Base-by-base conservation (phyloP, 2,797 vertebrate species). In the Oreochromis grahami region DNA sequence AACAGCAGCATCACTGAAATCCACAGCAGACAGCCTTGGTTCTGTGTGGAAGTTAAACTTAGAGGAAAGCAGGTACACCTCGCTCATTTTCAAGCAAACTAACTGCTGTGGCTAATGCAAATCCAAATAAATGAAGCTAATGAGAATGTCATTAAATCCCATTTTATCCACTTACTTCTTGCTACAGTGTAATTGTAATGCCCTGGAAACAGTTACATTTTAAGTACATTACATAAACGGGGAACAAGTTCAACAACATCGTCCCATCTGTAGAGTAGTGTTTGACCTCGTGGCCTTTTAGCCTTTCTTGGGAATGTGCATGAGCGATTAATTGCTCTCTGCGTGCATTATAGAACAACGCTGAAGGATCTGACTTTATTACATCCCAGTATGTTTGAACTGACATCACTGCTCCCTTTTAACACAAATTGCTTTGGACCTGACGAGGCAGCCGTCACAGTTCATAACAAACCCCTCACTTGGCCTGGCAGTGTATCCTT, bases 401-500 rank as follows among this genome's bases (percentile, higher is more conserved):
- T 91, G 84, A 93, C 93, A 83, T 92, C 89, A 91, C 88, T 79
- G 65, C 90, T 90, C 85, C 24, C 34, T 88, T 92, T 93, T 86
- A 87, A 83, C 85, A n/a, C 81, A 94, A 91, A 94, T 92, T 89
- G 90, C 83, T 90, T 89, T 88, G 89, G 91, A 94, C 83, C 77
- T 74, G 78, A 77, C 56, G 55, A 88, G 82, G 79, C 88, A 85
- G 86, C 51, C 80, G 80, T 91, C 86, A 82, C 84, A 84, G 89
- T 87, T 87, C 89, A 86, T 89, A 88, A 87, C 89, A 84, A 63
- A 81, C 65, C 82, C 60, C 76, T 87, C 85, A 87, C 82, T 74
- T 87, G 88, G 87, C 84, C 89, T 82, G 83, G 56, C 24, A 89
- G 94, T 94, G 93, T 96, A 91, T 93, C 84, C 94, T 96, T 95